A percentile compares a stretch with the other conserved stretches of the same genome.
phyloP scores from a whole-genome alignment of 1,140 invertebrate species.

The Tribolium madens region DNA sequence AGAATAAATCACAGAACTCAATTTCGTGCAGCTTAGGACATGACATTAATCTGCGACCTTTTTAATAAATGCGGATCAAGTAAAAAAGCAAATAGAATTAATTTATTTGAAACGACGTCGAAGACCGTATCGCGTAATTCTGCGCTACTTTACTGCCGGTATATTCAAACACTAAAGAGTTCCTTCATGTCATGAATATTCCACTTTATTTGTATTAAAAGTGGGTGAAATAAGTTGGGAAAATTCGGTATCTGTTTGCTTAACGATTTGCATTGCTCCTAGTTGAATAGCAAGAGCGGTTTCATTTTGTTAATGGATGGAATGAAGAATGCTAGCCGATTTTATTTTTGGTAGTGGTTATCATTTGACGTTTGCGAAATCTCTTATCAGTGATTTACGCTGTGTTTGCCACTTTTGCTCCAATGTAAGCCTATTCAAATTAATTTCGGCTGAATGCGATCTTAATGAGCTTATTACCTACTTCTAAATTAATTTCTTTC shows the following conservation, averaged over 20 bases:
- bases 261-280: slow-evolving; percentile 14
- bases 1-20: slow-evolving; percentile 53
- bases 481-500: no score
- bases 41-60: slow-evolving; percentile 49
- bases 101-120: slow-evolving; percentile 54
- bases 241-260: slow-evolving; percentile 26
- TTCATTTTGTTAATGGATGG: slow-evolving; percentile 50
- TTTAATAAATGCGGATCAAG: slow-evolving; percentile 55
- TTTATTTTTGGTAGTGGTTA: slow-evolving; percentile 24
- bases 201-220: slow-evolving; percentile 20
- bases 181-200: slow-evolving; percentile 29
- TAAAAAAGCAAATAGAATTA: slow-evolving; percentile 57
- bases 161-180: slow-evolving; percentile 24
- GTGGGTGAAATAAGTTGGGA: slow-evolving; percentile 11
- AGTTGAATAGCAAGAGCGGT: slow-evolving; percentile 43
- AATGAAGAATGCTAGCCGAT: slow-evolving; percentile 40
- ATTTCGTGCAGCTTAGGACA: slow-evolving; percentile 49
- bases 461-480: no score
- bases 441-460: no score
- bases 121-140: slow-evolving; percentile 12
- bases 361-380: slow-evolving; percentile 22
- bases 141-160: neutral
- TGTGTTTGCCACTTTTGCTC: neutral
- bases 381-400: slow-evolving; percentile 33
- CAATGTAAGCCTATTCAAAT: no score